Evolutionary conservation across 2,888 invertebrate genomes (phyloP).

Genomic region (Podabrus alpinus): DNA sequence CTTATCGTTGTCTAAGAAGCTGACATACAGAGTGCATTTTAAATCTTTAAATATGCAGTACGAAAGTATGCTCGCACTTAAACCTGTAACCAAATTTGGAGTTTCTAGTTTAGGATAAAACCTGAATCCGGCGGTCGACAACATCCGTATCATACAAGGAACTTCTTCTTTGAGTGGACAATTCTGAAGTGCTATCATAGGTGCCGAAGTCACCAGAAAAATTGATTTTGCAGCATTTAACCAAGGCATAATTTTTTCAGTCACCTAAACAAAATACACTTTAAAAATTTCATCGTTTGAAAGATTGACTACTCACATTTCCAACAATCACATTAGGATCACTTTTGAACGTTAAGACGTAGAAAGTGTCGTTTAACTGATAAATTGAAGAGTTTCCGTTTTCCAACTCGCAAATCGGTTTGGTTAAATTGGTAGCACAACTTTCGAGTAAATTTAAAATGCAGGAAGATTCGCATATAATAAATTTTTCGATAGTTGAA

Average conservation of each 20-base stretch:
- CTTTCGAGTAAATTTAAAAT: neutral
- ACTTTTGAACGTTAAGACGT: constrained; percentile 26
- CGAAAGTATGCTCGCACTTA: constrained; percentile 48
- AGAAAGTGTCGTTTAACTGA: constrained; percentile 24
- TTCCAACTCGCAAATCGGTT: constrained; percentile 26
- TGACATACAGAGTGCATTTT: constrained; percentile 45
- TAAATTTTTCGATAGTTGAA: constrained; percentile 24
- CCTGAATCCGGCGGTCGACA: constrained; percentile 33
- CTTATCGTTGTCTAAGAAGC: constrained; percentile 46
- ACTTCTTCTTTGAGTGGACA: constrained; percentile 33
- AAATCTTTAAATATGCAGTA: constrained; percentile 43
- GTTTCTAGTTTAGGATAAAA: constrained; percentile 43
- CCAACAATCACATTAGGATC: constrained; percentile 32
- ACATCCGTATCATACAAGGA: constrained; percentile 40
- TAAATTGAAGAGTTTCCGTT: constrained; percentile 31
- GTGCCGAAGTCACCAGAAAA: constrained; percentile 44
- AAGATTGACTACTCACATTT: constrained; percentile 33
- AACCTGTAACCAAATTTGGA: constrained; percentile 51
- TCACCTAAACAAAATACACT: constrained; percentile 41
- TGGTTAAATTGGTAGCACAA: neutral
- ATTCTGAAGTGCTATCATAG: constrained; percentile 45
- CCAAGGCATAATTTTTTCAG: constrained; percentile 44
- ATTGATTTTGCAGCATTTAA: constrained; percentile 42
- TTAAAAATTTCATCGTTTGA: neutral
- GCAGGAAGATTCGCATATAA: constrained; percentile 16